Percentiles rank a stretch among this genome's conserved stretches.
phyloP scores from a whole-genome alignment of 2,888 invertebrate species.

The Lepas anatifera region DNA sequence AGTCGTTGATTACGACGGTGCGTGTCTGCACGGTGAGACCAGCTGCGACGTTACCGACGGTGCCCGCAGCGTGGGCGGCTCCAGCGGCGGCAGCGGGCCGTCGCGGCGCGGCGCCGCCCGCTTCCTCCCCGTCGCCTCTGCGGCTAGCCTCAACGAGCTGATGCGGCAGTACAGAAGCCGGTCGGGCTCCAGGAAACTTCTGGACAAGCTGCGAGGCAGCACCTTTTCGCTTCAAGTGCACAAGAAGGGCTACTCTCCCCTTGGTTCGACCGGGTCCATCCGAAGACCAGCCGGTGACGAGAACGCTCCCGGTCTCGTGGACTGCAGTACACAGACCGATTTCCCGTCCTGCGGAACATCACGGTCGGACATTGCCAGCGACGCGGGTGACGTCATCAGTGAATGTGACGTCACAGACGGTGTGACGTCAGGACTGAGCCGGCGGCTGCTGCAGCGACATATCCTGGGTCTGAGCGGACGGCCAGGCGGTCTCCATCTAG shows the following conservation, averaged over 20 bases:
- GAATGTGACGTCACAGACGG: not conserved
- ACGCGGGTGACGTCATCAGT: not conserved
- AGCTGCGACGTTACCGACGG: not conserved
- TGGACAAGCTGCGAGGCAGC: conserved; percentile 8
- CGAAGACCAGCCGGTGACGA: not conserved
- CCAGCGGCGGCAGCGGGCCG: not conserved
- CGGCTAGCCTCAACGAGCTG: not conserved
- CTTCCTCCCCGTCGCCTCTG: not conserved
- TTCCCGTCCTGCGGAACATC: not conserved
- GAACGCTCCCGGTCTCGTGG: not conserved
- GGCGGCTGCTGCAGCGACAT: not conserved
- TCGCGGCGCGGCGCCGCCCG: not conserved
- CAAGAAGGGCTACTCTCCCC: not conserved
- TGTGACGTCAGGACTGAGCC: not conserved
- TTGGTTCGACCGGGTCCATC: not conserved
- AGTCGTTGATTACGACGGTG: not conserved
- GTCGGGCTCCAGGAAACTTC: not conserved
- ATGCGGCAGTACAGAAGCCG: not conserved
- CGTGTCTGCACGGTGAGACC: not conserved
- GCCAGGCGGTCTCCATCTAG: not conserved
- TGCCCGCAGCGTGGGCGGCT: not conserved
- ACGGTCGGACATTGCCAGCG: not conserved
- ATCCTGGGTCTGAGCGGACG: not conserved
- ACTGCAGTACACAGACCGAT: not conserved
- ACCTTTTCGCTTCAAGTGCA: not conserved